Base-by-base conservation (phyloP, 2,888 invertebrate genomes). In the Spisula solida region DNA sequence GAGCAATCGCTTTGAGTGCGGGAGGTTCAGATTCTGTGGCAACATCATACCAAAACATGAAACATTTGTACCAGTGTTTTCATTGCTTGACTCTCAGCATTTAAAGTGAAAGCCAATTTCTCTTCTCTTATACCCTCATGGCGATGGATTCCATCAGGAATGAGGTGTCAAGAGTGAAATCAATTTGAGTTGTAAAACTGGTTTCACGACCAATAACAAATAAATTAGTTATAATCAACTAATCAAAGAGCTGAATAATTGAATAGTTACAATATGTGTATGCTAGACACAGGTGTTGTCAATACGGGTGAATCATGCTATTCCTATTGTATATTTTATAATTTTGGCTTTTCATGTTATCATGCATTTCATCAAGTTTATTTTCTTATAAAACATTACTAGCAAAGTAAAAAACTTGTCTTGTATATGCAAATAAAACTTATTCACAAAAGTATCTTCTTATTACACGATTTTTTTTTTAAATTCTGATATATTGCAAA, bases 351-450 rank as follows among this genome's bases (percentile, higher is more conserved):
- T 12, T 66, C 60, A 66, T 66, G 25, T 66, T 25, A 66, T 66
- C 60, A 66, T 66, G 60, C 60, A 2, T 66, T 2, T 25, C 60
- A 66, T 66, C n/a, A n/a, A 66, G 51, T 51, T 51, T 51, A 51
- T 51, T 51, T 51, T 51, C 20, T 66, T 8, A 66, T 66, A 66
- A 6, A 8, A 66, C 60, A 66, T 66, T 25, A 66, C 60, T 66
- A 66, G 60, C 60, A 66, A 66, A 66, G n/a, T 66, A 10, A 25
- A 25, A 66, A 66, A 66, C 18, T 66, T 66, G 60, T 66, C 60
- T 66, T 66, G 60, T 66, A 66, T 25, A 6, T 25, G 16, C 1
- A 1, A 25, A 25, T 25, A 25, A 66, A 25, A n/a, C 6, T 66
- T 25, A n/a, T 18, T 20, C 18, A 20, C 25, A 66, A 66, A 66